A percentile compares a stretch with the other conserved stretches of the same genome.
Conservation (phyloP, 2,888 invertebrate species). For the Hipparchia sbordonii region DNA sequence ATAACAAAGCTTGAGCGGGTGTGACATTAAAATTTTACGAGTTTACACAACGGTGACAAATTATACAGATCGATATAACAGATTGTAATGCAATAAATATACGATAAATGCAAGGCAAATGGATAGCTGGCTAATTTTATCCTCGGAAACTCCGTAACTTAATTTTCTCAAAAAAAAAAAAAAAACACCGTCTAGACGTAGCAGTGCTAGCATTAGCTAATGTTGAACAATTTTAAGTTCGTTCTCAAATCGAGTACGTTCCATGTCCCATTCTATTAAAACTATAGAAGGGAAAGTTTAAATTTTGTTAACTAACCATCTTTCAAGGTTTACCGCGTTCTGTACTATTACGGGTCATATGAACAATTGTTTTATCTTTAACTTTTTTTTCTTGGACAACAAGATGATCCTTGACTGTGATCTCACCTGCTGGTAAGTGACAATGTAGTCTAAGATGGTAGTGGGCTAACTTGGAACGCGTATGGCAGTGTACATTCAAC, state of each 20-base stretch:
- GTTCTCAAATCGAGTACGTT: neutral
- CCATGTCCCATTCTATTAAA: slow-evolving; percentile 16
- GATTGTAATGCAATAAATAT: neutral
- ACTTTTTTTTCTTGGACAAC: too few species aligned
- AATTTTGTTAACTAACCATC: slow-evolving; percentile 13
- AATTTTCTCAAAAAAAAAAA: slow-evolving; percentile 25
- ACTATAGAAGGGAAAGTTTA: slow-evolving; percentile 6
- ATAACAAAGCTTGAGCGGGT: slow-evolving; percentile 2
- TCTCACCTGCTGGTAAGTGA: too few species aligned
- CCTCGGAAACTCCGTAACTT: neutral
- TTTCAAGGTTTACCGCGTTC: neutral
- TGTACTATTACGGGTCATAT: too few species aligned
- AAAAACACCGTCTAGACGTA: slow-evolving; percentile 21
- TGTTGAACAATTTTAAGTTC: slow-evolving; percentile 22
- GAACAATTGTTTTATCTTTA: too few species aligned
- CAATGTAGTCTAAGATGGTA: too few species aligned
- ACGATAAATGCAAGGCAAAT: neutral
- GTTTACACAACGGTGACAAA: neutral
- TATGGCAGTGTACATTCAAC: too few species aligned
- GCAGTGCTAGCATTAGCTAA: slow-evolving; percentile 16
- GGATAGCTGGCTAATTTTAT: neutral
- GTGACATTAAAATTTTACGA: slow-evolving; percentile 3
- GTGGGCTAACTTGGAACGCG: too few species aligned
- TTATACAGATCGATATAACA: neutral
- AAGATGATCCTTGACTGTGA: too few species aligned